Evolutionary conservation across 1,140 invertebrate species (phyloP).

Genomic region (Drosophila sproati): DNA sequence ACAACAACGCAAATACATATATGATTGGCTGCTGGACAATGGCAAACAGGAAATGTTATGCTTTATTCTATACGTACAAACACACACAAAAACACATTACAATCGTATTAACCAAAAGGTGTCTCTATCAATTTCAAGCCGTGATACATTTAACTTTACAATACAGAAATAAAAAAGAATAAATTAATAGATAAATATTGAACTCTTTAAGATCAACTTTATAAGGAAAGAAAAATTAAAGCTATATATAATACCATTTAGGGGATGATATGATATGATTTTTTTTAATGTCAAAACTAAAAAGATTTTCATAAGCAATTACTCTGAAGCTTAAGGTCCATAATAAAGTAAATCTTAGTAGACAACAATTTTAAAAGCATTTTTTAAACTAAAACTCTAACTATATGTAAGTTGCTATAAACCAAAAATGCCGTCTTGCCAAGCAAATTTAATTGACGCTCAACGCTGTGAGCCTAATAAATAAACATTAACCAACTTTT

Average conservation of each 20-base stretch:
- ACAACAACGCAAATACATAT: conserved; percentile 53
- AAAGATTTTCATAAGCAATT: too few relatives aligned
- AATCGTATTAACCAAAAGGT: background rate
- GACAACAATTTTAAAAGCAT: too few relatives aligned
- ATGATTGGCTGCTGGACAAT: conserved; percentile 31
- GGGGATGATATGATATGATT: too few relatives aligned
- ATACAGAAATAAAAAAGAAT: too few relatives aligned
- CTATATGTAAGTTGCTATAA: background rate
- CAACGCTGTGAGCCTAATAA: conserved; percentile 43
- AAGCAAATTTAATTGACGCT: background rate
- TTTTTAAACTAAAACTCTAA: background rate
- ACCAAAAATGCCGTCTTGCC: background rate
- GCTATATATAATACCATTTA: too few relatives aligned
- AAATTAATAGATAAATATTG: too few relatives aligned
- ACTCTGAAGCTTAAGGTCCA: too few relatives aligned
- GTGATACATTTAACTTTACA: too few relatives aligned
- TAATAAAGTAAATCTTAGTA: too few relatives aligned
- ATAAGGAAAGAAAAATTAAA: too few relatives aligned
- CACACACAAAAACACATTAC: background rate
- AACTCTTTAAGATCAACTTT: too few relatives aligned
- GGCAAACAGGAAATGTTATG: conserved; percentile 11
- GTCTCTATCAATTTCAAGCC: conserved; percentile 4
- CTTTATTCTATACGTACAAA: background rate
- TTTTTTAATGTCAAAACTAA: too few relatives aligned
- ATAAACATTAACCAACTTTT: conserved; percentile 49